phyloP scores from a whole-genome alignment of 2,888 invertebrate genomes.

The Dasysyrphus tricinctus region DNA sequence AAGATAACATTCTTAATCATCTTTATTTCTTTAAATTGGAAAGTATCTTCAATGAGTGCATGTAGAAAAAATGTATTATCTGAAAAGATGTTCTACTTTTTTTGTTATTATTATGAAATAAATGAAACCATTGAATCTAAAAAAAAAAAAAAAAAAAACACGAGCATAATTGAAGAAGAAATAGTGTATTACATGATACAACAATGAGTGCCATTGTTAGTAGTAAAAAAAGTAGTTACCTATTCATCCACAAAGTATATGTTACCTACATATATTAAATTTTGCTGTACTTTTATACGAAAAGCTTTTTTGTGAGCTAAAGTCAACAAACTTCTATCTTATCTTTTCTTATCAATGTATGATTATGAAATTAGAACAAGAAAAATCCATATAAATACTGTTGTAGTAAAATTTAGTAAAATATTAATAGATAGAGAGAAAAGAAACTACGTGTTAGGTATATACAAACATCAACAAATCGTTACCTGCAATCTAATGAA shows the following conservation, averaged over 20 bases:
- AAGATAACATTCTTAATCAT: constrained; percentile 1
- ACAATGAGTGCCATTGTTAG: constrained; percentile 8
- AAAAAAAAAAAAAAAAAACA: background rate
- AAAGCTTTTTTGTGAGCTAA: background rate
- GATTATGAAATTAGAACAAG: constrained; percentile 19
- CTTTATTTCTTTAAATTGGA: background rate
- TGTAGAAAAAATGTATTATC: background rate
- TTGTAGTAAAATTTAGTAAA: background rate
- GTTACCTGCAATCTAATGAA: background rate
- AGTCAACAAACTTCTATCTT: constrained; percentile 24
- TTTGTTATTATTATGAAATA: background rate
- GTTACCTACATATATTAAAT: background rate
- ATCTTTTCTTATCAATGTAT: constrained; percentile 14
- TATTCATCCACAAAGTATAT: constrained; percentile 5
- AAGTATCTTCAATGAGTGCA: background rate
- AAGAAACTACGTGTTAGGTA: too few species aligned
- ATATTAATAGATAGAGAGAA: background rate
- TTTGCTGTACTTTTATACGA: background rate
- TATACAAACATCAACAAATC: background rate
- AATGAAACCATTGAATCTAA: constrained; percentile 16
- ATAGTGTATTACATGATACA: constrained; percentile 1
- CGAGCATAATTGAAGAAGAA: constrained; percentile 4
- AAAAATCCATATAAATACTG: background rate
- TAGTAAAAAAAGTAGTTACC: background rate
- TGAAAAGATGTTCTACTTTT: constrained; percentile 10